These are phyloP conservation scores for Acomys russatus DNA, from an alignment of 2,797 vertebrate species.

Conservation along the genomic window DNA sequence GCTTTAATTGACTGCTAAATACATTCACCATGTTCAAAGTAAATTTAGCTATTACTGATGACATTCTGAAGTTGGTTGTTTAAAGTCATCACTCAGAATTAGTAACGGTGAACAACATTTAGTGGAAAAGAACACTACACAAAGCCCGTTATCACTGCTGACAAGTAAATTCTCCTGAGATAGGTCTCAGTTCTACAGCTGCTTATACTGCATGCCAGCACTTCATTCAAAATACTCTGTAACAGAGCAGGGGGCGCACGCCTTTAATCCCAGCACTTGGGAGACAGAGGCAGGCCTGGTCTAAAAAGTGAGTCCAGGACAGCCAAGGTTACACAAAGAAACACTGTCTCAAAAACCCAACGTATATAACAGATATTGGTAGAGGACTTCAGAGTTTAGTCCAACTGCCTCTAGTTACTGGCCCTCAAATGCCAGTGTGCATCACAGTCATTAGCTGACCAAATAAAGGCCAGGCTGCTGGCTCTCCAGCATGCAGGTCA, in stretches of 20 bases:
- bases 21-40: conserved; percentile 1
- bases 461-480: background rate
- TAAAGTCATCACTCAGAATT: background rate
- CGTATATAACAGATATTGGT: background rate
- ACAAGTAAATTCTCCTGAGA: conserved; percentile 35
- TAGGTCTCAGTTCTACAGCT: conserved; percentile 5
- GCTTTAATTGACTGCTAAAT: conserved; percentile 5
- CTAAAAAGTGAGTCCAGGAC: too few relatives aligned
- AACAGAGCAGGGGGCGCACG: too few relatives aligned
- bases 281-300: too few relatives aligned
- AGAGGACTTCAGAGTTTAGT: background rate
- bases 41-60: conserved; percentile 48
- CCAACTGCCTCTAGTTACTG: conserved; percentile 21
- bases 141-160: background rate
- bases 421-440: conserved; percentile 2
- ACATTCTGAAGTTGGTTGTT: conserved; percentile 15
- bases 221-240: too few relatives aligned
- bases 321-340: too few relatives aligned
- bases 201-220: background rate
- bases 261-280: too few relatives aligned
- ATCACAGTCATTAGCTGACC: background rate
- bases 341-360: too few relatives aligned
- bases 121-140: background rate
- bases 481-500: background rate
- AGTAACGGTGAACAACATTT: background rate